Conservation (phyloP, 2,797 vertebrate genomes). For the Argyrosomus regius region DNA sequence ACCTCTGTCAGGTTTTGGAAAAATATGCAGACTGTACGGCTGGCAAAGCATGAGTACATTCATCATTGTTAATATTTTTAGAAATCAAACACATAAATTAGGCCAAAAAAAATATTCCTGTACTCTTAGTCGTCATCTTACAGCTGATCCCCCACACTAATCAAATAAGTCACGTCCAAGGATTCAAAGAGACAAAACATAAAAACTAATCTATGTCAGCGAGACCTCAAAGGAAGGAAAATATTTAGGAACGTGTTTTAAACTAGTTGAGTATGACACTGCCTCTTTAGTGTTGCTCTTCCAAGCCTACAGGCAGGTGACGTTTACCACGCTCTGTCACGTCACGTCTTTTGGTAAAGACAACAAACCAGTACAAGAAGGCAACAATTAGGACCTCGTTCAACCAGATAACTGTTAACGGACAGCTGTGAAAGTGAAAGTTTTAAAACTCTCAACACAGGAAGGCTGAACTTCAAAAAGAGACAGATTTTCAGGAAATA, state of each 20-base stretch:
- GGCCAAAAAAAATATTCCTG: conserved; percentile 18
- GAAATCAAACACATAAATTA: conserved; percentile 11
- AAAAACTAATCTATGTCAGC: conserved; percentile 44
- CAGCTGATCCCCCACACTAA: background rate
- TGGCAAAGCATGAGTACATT: background rate
- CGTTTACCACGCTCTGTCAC: background rate
- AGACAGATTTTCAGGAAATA: background rate
- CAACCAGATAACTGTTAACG: background rate
- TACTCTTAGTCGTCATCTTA: conserved; percentile 8
- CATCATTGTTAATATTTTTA: background rate
- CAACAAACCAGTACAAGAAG: background rate
- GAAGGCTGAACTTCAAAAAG: background rate
- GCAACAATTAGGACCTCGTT: background rate
- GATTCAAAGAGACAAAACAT: conserved; percentile 58
- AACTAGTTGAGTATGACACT: background rate
- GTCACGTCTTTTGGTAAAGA: background rate
- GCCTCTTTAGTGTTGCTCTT: background rate
- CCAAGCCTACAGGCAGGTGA: background rate
- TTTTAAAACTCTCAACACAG: background rate
- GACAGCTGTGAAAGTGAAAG: background rate
- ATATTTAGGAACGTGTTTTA: conserved; percentile 9
- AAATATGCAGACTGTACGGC: background rate
- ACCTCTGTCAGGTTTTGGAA: conserved; percentile 9
- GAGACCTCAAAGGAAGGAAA: conserved; percentile 31
- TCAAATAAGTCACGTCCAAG: conserved; percentile 26